Conservation (phyloP, 2,113 vertebrate species). For the Rhabdomys dilectus region DNA sequence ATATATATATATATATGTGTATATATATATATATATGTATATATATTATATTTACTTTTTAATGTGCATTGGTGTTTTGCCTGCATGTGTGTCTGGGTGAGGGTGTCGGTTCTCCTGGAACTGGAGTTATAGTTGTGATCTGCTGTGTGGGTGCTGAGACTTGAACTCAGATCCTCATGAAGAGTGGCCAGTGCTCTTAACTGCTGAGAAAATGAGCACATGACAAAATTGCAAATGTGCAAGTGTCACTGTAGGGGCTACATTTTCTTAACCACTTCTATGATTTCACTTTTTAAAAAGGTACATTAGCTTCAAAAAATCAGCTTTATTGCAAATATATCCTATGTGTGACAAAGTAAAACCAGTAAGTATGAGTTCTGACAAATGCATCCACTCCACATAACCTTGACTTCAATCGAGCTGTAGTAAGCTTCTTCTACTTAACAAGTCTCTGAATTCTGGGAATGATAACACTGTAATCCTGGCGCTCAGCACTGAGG, state of each 20-base stretch:
- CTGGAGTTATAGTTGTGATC: background rate
- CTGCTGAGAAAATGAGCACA: background rate
- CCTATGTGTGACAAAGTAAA: background rate
- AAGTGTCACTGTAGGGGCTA: no score
- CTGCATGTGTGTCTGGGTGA: background rate
- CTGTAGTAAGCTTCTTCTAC: background rate
- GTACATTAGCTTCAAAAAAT: conserved; percentile 3
- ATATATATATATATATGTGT: no score
- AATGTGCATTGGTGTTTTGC: background rate
- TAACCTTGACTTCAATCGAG: background rate
- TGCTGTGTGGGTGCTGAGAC: background rate
- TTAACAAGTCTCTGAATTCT: background rate
- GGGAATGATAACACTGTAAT: no score
- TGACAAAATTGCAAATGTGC: no score
- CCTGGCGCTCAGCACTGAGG: background rate
- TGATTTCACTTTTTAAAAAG: background rate
- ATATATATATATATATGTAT: no score
- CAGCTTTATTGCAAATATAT: conserved; percentile 28
- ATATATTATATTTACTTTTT: background rate
- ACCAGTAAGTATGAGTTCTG: background rate
- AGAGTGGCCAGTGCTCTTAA: background rate
- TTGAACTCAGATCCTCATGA: background rate
- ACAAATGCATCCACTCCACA: background rate
- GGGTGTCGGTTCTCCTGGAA: background rate
- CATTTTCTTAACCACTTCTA: background rate